Evolutionary conservation across 2,797 vertebrate species (phyloP).

Genomic region (Sebastes iracundus): DNA sequence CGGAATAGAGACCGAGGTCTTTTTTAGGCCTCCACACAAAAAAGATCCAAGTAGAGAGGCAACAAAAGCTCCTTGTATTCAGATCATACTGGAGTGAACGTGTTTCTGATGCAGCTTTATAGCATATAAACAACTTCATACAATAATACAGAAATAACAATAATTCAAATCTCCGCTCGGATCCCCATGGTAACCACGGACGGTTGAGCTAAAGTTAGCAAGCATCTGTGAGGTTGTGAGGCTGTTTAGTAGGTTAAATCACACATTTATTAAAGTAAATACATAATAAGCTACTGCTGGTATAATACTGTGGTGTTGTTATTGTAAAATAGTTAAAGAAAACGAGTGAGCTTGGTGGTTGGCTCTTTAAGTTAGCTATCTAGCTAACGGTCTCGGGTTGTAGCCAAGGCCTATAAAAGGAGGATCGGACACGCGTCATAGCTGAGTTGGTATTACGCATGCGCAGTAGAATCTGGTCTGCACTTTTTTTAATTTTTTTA

Average conservation of each 20-base stretch:
- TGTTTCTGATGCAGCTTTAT: rapidly evolving
- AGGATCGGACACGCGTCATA: no score
- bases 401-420: neutral
- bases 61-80: rapidly evolving
- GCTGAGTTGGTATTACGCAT: no score
- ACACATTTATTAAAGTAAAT: rapidly evolving
- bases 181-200: neutral
- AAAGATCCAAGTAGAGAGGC: neutral
- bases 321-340: rapidly evolving
- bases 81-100: rapidly evolving
- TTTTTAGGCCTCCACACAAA: conserved; percentile 21
- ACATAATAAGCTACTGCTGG: rapidly evolving
- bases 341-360: neutral
- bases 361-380: neutral
- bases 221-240: neutral
- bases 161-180: neutral
- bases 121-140: rapidly evolving
- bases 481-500: no score
- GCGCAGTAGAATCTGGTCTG: no score
- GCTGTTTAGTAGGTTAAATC: rapidly evolving
- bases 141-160: neutral
- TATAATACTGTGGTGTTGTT: rapidly evolving
- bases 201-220: neutral
- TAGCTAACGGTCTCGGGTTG: neutral
- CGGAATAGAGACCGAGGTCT: conserved; percentile 23